Conservation (phyloP, 2,797 vertebrate genomes). For the Cryptoprocta ferox region DNA sequence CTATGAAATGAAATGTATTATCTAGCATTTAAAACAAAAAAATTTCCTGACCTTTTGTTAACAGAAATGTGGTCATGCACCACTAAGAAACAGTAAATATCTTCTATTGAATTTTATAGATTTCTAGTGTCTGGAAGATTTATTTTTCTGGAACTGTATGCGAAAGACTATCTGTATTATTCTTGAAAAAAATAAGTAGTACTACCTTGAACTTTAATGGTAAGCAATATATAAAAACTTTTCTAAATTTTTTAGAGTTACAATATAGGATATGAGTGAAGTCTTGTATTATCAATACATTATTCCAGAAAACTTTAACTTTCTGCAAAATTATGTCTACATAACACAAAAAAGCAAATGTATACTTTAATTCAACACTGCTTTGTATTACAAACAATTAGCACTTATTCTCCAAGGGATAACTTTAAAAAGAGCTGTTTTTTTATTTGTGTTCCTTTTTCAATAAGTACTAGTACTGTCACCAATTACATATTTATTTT, state of each 20-base stretch:
- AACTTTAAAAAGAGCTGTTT: not conserved
- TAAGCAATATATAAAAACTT: not conserved
- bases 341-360: not conserved
- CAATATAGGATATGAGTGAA: not conserved
- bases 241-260: not conserved
- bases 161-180: not conserved
- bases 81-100: not conserved
- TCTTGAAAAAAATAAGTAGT: not conserved
- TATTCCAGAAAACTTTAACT: not conserved
- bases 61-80: not conserved
- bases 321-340: not conserved
- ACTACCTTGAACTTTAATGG: not conserved
- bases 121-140: not conserved
- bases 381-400: not conserved
- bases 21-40: not conserved
- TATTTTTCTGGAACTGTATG: not conserved
- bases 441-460: not conserved
- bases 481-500: not conserved
- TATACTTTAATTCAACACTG: not conserved
- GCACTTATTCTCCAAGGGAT: not conserved
- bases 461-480: not conserved
- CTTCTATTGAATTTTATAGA: not conserved
- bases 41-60: not conserved
- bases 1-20: not conserved
- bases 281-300: not conserved